Evolutionary conservation across 2,797 vertebrate species (phyloP).

Genomic region (Typhlichthys subterraneus): DNA sequence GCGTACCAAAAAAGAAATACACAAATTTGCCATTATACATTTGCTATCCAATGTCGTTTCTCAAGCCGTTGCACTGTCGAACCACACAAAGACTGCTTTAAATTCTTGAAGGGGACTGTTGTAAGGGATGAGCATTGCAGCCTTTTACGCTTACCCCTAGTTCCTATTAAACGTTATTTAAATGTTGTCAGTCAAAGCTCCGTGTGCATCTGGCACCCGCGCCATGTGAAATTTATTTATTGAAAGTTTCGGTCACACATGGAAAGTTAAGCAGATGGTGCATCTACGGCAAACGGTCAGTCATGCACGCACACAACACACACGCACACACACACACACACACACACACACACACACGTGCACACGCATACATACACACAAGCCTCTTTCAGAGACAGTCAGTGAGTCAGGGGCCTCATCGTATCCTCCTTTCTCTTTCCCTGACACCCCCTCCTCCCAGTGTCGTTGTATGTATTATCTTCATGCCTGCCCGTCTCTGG

Average conservation of each 20-base stretch:
- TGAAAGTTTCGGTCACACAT: slow-evolving; percentile 91
- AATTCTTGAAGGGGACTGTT: slow-evolving; percentile 46
- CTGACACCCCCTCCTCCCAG: slow-evolving; percentile 37
- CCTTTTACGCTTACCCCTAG: slow-evolving; percentile 35
- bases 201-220: slow-evolving; percentile 76
- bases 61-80: not conserved
- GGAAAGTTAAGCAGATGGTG: slow-evolving; percentile 90
- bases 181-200: slow-evolving; percentile 78
- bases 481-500: slow-evolving; percentile 80
- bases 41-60: not conserved
- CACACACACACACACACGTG: slow-evolving; percentile 5
- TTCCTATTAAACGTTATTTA: slow-evolving; percentile 79
- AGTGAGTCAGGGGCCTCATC: slow-evolving; percentile 41
- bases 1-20: no score
- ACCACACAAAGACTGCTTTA: slow-evolving; percentile 37
- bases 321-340: slow-evolving; percentile 16
- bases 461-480: slow-evolving; percentile 80
- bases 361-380: slow-evolving; percentile 8
- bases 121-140: slow-evolving; percentile 43
- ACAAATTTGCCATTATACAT: not conserved
- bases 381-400: slow-evolving; percentile 13
- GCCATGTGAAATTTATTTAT: slow-evolving; percentile 81
- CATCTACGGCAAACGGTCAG: slow-evolving; percentile 59
- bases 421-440: slow-evolving; percentile 31
- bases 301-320: slow-evolving; percentile 4